phyloP scores from a whole-genome alignment of 2,888 invertebrate species.

The Lobophora halterata region DNA sequence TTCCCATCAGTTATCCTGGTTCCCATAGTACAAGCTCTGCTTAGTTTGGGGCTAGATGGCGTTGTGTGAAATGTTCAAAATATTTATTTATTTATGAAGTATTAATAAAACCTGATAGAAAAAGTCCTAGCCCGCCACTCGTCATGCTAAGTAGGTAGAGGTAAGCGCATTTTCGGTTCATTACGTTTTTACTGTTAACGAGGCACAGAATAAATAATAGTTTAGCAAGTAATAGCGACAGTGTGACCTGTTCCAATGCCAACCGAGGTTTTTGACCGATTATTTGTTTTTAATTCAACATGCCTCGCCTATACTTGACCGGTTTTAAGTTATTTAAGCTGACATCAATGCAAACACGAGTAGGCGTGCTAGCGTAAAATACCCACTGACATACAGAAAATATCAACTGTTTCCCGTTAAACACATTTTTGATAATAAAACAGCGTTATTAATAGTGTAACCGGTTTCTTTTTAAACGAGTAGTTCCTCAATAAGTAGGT shows the following conservation, averaged over 20 bases:
- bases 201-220: too few species aligned
- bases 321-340: conserved; percentile 25
- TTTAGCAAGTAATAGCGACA: conserved; percentile 33
- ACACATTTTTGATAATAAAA: conserved; percentile 21
- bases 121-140: too few species aligned
- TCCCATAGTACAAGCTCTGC: too few species aligned
- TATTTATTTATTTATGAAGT: too few species aligned
- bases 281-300: conserved; percentile 33
- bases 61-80: too few species aligned
- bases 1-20: too few species aligned
- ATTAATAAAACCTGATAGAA: too few species aligned
- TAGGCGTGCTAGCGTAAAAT: conserved; percentile 15
- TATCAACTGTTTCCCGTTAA: conserved; percentile 25
- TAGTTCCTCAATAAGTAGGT: too few species aligned
- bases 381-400: conserved; percentile 28
- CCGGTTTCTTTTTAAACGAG: too few species aligned
- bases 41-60: too few species aligned
- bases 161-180: conserved; percentile 12
- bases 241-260: conserved; percentile 29
- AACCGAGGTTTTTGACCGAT: conserved; percentile 43
- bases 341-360: conserved; percentile 29
- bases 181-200: conserved; percentile 31
- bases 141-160: conserved; percentile 9
- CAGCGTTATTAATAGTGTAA: not conserved
- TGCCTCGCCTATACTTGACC: conserved; percentile 24